Conservation (phyloP, 2,113 vertebrate species). For the Sus scrofa region DNA sequence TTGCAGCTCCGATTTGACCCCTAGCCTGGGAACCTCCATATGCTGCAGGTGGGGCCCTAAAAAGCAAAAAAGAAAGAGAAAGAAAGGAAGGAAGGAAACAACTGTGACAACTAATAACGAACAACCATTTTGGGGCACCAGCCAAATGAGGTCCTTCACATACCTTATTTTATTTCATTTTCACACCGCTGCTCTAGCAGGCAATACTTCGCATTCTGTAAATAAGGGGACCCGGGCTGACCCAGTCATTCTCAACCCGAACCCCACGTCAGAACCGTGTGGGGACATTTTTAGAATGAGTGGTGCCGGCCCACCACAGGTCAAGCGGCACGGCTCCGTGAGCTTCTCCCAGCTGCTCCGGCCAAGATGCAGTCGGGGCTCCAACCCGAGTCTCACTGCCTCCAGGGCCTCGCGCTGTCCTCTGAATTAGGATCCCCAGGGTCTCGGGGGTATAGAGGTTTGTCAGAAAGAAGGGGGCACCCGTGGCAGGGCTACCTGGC, state of each 20-base stretch:
- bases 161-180: not conserved
- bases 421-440: not conserved
- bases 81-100: not conserved
- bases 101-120: not conserved
- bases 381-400: not conserved
- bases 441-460: not conserved
- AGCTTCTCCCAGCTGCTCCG: not conserved
- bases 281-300: not conserved
- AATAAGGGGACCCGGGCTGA: not conserved
- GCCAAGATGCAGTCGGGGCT: not conserved
- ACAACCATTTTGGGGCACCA: not conserved
- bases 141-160: not conserved
- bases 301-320: not conserved
- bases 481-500: not conserved
- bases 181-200: not conserved
- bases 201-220: not conserved
- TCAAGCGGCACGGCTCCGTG: not conserved
- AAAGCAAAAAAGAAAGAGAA: too few relatives aligned
- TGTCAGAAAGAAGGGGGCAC: not conserved
- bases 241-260: not conserved
- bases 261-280: too few relatives aligned
- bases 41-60: too few relatives aligned
- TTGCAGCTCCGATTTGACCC: too few relatives aligned
- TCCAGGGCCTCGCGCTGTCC: not conserved
- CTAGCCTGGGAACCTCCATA: too few relatives aligned